phyloP scores from a whole-genome alignment of 1,140 invertebrate genomes.

The Olivierus martensii region DNA sequence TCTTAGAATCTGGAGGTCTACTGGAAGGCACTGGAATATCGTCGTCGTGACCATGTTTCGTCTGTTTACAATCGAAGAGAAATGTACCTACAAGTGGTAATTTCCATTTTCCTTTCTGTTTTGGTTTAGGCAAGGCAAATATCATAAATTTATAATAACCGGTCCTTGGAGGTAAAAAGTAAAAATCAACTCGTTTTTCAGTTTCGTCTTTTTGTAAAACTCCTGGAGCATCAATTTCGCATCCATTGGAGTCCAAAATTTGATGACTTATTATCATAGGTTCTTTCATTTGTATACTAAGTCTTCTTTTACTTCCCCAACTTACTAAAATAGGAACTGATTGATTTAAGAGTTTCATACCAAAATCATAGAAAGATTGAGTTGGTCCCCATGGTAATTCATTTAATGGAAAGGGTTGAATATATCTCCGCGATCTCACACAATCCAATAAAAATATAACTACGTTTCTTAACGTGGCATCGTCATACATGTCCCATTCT shows the following conservation, averaged over 20 bases:
- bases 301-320: slow-evolving; percentile 25
- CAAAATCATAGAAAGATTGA: slow-evolving; percentile 26
- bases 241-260: slow-evolving; percentile 23
- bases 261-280: slow-evolving; percentile 26
- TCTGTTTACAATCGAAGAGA: slow-evolving; percentile 28
- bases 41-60: slow-evolving; percentile 19
- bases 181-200: slow-evolving; percentile 24
- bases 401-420: slow-evolving; percentile 25
- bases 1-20: too few species aligned
- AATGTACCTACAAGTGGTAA: slow-evolving; percentile 27
- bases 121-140: slow-evolving; percentile 28
- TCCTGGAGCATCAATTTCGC: slow-evolving; percentile 23
- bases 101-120: slow-evolving; percentile 26
- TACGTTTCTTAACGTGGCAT: slow-evolving; percentile 23
- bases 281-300: slow-evolving; percentile 22
- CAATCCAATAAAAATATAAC: slow-evolving; percentile 27
- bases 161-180: slow-evolving; percentile 24
- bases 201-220: slow-evolving; percentile 23
- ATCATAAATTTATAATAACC: slow-evolving; percentile 29
- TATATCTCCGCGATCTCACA: slow-evolving; percentile 21
- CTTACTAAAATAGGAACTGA: slow-evolving; percentile 24
- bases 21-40: slow-evolving; percentile 2
- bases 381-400: slow-evolving; percentile 30
- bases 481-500: slow-evolving; percentile 24
- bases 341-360: slow-evolving; percentile 26